Base-by-base conservation (phyloP, 2,113 vertebrate genomes). In the Mus spicilegus region DNA sequence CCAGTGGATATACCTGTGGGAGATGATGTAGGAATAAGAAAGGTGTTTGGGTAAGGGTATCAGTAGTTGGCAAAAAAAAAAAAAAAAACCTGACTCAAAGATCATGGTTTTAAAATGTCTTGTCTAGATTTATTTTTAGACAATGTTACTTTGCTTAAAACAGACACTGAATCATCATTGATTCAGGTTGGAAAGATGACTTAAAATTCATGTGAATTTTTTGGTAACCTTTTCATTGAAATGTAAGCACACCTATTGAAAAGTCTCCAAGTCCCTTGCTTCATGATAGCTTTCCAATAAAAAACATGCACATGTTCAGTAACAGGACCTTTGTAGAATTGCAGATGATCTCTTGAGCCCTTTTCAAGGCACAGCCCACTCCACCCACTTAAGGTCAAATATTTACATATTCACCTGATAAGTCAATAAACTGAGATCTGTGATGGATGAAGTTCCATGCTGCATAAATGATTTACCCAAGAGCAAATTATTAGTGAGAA, bases 161-260 rank as follows among this genome's bases (percentile, higher is more conserved):
- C 7, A 87, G 36, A 86, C 46, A 87, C 11, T 61, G 58, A 81
- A 54, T 80, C 14, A 80, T 22, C 91, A 72, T 95, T 90, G 5
- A 82, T 51, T 89, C 30, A 69, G 10, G 8, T 81, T 76, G 33
- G 39, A 26, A 94, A 77, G 70, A 94, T 7, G 7, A 19, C 26
- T 87, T 92, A 93, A 94, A 85, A 96, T 78, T 75, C 17, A 14
- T 93, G 39, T 63, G 65, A 46, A 20, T 10, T 54, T 76, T 69
- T n/a, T 24, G 49, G 33, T 82, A 80, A 65, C 1, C 4, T 78
- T 97, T 87, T 90, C n/a, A 54, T 12, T 39, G 33, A 91, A 19
- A 1, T 58, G 36, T 46, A 89, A 69, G 12, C 19, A 56, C 10
- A 91, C 13, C 42, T 8, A 54, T 39, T 80, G 17, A 87, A 93